These are phyloP conservation scores for Cepphus grylle DNA, from an alignment of 2,113 vertebrate species.

Conservation along the genomic window DNA sequence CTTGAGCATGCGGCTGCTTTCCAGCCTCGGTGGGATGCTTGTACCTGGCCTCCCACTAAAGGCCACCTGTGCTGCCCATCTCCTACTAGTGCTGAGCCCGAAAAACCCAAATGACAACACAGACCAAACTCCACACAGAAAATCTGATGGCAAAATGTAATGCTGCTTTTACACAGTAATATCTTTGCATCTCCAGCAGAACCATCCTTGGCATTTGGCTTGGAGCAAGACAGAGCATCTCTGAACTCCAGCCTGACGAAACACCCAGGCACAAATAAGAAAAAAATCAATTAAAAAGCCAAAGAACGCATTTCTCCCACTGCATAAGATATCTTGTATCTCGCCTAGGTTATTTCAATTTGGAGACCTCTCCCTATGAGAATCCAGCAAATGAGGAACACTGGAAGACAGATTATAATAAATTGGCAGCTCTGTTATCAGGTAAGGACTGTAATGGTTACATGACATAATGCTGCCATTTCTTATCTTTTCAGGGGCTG, in stretches of 20 bases:
- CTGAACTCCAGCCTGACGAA: background rate
- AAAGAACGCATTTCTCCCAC: background rate
- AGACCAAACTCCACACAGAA: background rate
- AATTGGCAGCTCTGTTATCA: conserved; percentile 82
- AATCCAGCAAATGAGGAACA: conserved; percentile 79
- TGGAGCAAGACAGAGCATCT: background rate
- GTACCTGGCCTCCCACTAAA: background rate
- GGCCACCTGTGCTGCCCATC: background rate
- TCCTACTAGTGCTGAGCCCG: background rate
- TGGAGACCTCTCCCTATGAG: conserved; percentile 86
- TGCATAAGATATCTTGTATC: background rate
- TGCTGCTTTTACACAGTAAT: background rate
- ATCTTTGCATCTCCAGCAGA: background rate
- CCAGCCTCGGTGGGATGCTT: background rate
- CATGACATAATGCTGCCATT: background rate
- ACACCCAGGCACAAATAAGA: background rate
- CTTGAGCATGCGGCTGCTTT: background rate
- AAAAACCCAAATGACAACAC: background rate
- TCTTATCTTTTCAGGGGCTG: background rate
- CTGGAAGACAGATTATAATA: conserved; percentile 81
- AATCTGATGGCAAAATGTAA: background rate
- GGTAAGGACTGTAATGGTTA: conserved; percentile 59
- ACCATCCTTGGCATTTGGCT: background rate
- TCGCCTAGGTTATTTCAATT: conserved; percentile 81
- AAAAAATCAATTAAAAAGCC: background rate